Evolutionary conservation across 1,140 invertebrate genomes (phyloP), one percentile per base, ranked within the genome.

Genomic region (Cephus cinctus): DNA sequence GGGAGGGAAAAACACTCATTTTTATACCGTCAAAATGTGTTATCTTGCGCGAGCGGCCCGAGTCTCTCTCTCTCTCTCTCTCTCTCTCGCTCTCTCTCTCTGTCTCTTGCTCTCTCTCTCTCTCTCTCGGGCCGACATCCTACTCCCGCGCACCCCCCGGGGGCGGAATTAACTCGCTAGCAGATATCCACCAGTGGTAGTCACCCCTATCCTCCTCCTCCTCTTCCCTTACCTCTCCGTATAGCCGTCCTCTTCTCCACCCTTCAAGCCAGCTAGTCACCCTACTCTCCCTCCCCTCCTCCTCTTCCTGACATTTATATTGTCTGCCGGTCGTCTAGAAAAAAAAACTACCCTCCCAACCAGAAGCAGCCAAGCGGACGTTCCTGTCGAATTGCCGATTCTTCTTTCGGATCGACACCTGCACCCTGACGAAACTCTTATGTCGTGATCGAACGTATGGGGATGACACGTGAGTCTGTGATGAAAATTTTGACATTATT

Each of bases 1-100:
- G 52, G 51, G 52, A 61, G 65, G 60, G 63, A 69, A 69, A 71
- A 71, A 69, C 65, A 71, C 69, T 71, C 69, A 71, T 71, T 71
- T 71, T 71, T 69, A 71, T 71, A 71, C 66, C 69, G 69, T 71
- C 68, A 71, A 71, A 71, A 69, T 67, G 66, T 63, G 66, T 71
- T 71, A 71, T 71, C 68, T 71, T 52, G 51, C 53, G 56, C 50
- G 59, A 53, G 57, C 58, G 53, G 47, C 50, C 52, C 56, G 51
- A 49, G 34, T 25, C 38, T 36, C 9, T 43, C 53, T 34, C 51
- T 21, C 19, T 40, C 38, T 43, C 47, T 57, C 55, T 56, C 42
- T 50, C 47, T 43, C 47, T 55, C 55, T 57, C 54, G 50, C 36
- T 59, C 54, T 34, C 31, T 9, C 18, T 42, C 43, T 52, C 55